Evolutionary conservation across 2,113 vertebrate genomes (phyloP).

Genomic region (Lophius piscatorius): DNA sequence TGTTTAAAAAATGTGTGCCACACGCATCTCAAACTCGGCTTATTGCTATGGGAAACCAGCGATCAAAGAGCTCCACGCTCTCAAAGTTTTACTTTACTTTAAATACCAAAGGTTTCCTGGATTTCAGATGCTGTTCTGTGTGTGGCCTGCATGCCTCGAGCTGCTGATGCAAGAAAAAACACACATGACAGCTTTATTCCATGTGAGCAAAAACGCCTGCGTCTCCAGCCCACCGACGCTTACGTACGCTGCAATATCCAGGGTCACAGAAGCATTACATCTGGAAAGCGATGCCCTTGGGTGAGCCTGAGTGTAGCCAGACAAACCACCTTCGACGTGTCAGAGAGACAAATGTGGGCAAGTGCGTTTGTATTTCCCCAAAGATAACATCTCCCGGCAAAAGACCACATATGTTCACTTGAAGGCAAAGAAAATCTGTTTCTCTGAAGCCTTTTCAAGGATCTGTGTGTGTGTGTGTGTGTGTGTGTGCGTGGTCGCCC

Average conservation of each 20-base stretch:
- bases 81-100: conserved; percentile 13
- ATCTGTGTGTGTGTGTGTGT: conserved; percentile 1
- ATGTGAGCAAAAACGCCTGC: not conserved
- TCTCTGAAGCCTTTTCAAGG: conserved; percentile 24
- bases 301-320: conserved; percentile 47
- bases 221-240: not conserved
- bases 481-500: not conserved
- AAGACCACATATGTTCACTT: conserved; percentile 43
- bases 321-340: conserved; percentile 47
- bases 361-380: conserved; percentile 25
- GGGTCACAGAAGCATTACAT: conserved; percentile 43
- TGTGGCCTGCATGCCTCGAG: no score
- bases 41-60: no score
- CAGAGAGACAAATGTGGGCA: conserved; percentile 56
- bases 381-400: conserved; percentile 48
- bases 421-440: conserved; percentile 41
- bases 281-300: conserved; percentile 56
- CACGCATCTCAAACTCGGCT: no score
- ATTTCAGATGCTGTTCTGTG: not conserved
- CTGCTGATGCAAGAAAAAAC: no score
- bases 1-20: no score
- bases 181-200: not conserved
- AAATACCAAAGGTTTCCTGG: conserved; percentile 1
- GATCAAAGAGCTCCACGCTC: conserved; percentile 4
- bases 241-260: conserved; percentile 19